Conservation (phyloP, 2,797 vertebrate species). For the Aplochiton taeniatus region DNA sequence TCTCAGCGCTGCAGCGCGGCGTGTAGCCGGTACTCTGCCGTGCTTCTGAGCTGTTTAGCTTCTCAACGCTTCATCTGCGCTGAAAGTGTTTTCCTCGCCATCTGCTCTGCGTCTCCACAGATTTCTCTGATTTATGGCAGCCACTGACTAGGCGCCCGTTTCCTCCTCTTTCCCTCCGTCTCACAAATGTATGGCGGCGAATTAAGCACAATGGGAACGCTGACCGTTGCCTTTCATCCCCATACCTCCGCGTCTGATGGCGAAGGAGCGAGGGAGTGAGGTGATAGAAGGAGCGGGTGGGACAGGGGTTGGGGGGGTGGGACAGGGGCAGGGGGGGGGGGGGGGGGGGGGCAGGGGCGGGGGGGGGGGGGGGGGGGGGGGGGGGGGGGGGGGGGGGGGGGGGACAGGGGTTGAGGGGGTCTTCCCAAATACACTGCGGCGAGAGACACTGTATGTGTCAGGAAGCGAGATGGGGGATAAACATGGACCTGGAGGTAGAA, state of each 20-base stretch:
- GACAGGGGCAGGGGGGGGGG: no score
- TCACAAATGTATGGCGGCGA: conserved; percentile 64
- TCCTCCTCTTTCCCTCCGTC: conserved; percentile 45
- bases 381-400: conserved; percentile 15
- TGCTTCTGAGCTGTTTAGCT: conserved; percentile 49
- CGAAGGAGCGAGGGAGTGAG: conserved; percentile 43
- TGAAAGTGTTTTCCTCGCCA: conserved; percentile 57
- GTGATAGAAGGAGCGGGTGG: conserved; percentile 27
- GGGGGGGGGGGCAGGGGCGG: conserved; percentile 27
- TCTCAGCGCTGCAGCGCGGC: conserved; percentile 2
- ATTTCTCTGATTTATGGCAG: conserved; percentile 74
- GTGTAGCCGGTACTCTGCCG: background rate
- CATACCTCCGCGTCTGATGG: conserved; percentile 15
- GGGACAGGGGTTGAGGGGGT: conserved; percentile 20
- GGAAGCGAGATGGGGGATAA: conserved; percentile 55
- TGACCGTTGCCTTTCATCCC: conserved; percentile 48
- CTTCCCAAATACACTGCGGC: no score
- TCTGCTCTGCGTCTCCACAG: conserved; percentile 74
- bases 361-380: conserved; percentile 10
- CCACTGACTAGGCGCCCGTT: conserved; percentile 39
- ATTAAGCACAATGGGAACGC: conserved; percentile 62
- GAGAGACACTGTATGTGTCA: conserved; percentile 42
- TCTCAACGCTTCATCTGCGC: conserved; percentile 63
- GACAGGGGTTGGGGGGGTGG: conserved; percentile 16
- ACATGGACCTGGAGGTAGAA: conserved; percentile 57